These are phyloP conservation scores for Sebastes flavidus DNA, from an alignment of 2,797 vertebrate genomes.

Conservation along the genomic window DNA sequence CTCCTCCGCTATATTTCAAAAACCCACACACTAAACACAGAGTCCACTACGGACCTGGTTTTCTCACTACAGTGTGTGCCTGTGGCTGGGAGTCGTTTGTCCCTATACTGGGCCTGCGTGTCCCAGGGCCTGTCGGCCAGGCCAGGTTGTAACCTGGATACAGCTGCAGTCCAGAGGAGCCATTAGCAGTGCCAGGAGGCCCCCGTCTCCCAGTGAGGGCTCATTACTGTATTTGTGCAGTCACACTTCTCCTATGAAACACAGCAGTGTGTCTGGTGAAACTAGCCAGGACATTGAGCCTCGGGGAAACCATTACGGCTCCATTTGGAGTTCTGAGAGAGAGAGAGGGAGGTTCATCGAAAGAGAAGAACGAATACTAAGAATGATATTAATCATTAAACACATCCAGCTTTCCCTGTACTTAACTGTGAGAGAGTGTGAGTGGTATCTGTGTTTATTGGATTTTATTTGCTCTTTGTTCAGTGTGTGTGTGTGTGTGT, in stretches of 20 bases:
- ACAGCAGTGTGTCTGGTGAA: slow-evolving; percentile 74
- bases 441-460: slow-evolving; percentile 63
- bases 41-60: slow-evolving; percentile 16
- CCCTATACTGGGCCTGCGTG: slow-evolving; percentile 32
- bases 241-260: slow-evolving; percentile 78
- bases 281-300: slow-evolving; percentile 77
- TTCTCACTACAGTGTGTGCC: slow-evolving; percentile 26
- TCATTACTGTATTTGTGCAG: slow-evolving; percentile 82
- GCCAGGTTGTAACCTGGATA: slow-evolving; percentile 78
- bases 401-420: slow-evolving; percentile 55
- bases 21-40: slow-evolving; percentile 36
- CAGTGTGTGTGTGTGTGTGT: slow-evolving; percentile 23
- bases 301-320: slow-evolving; percentile 74
- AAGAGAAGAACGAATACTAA: slow-evolving; percentile 62
- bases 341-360: slow-evolving; percentile 46
- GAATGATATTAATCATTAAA: slow-evolving; percentile 76
- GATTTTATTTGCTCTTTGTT: slow-evolving; percentile 69
- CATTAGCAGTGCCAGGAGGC: slow-evolving; percentile 77
- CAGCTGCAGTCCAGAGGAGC: slow-evolving; percentile 79
- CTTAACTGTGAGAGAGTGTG: slow-evolving; percentile 47
- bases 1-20: slow-evolving; percentile 20
- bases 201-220: slow-evolving; percentile 75
- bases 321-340: slow-evolving; percentile 68
- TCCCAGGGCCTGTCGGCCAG: slow-evolving; percentile 46
- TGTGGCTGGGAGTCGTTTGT: slow-evolving; percentile 49